A percentile compares a stretch with the other conserved stretches of the same genome.
phyloP scores from a whole-genome alignment of 1,140 invertebrate genomes.

The Hyphantria cunea region DNA sequence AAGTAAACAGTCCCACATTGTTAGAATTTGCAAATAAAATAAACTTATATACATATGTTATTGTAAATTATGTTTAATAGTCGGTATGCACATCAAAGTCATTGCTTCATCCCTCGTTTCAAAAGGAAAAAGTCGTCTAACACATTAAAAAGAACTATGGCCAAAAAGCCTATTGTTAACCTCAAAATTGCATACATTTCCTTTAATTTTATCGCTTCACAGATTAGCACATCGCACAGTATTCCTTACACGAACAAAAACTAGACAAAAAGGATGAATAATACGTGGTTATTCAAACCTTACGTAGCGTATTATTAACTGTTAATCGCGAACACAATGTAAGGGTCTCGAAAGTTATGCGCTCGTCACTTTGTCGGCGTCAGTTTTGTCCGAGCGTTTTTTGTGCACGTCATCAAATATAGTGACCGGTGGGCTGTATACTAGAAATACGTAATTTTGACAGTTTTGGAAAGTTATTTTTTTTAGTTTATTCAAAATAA shows the following conservation, averaged over 20 bases:
- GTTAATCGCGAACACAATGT: slow-evolving; percentile 33
- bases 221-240: slow-evolving; percentile 10
- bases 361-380: slow-evolving; percentile 46
- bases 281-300: slow-evolving; percentile 23
- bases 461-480: not conserved
- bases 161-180: not conserved
- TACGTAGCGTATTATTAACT: slow-evolving; percentile 29
- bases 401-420: slow-evolving; percentile 38
- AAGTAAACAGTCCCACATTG: too few species aligned
- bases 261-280: slow-evolving; percentile 24
- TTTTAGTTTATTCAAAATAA: not conserved
- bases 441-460: not conserved
- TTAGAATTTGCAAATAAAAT: too few species aligned
- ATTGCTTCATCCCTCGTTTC: too few species aligned
- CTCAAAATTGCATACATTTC: slow-evolving; percentile 11
- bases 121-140: too few species aligned
- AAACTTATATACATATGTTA: too few species aligned
- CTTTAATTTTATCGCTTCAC: not conserved
- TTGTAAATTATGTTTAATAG: too few species aligned
- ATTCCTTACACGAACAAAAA: not conserved
- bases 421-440: slow-evolving; percentile 36
- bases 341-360: slow-evolving; percentile 33
- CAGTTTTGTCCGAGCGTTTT: slow-evolving; percentile 36
- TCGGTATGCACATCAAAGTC: too few species aligned
- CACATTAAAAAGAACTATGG: too few species aligned